phyloP scores from a whole-genome alignment of 2,888 invertebrate genomes.

The Troglohyphantes excavatus region DNA sequence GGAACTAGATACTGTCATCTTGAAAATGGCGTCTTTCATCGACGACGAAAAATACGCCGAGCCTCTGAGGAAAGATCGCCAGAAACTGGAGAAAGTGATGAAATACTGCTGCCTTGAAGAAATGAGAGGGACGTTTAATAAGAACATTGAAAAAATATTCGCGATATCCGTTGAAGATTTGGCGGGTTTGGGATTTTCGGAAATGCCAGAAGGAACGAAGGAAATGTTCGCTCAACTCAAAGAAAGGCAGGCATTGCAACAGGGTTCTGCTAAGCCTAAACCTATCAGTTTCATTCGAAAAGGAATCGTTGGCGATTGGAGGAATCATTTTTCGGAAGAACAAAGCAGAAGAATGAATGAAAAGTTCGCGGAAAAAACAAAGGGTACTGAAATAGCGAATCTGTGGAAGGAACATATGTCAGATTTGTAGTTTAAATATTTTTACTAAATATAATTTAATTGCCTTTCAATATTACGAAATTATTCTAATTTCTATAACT shows the following conservation, averaged over 20 bases:
- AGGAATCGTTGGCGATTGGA: slow-evolving; percentile 83
- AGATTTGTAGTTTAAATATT: neutral
- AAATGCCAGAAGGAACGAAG: slow-evolving; percentile 23
- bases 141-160: slow-evolving; percentile 25
- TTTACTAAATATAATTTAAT: no score
- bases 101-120: slow-evolving; percentile 12
- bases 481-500: no score
- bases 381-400: slow-evolving; percentile 32
- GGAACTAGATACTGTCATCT: slow-evolving; percentile 75
- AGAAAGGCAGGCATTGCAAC: neutral
- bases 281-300: slow-evolving; percentile 47
- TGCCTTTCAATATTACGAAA: no score
- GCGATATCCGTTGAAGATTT: slow-evolving; percentile 15
- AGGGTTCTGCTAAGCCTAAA: no score
- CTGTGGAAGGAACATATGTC: slow-evolving; percentile 55
- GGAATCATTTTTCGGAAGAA: slow-evolving; percentile 82
- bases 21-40: slow-evolving; percentile 80
- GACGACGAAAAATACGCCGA: slow-evolving; percentile 58
- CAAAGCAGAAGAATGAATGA: slow-evolving; percentile 52
- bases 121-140: slow-evolving; percentile 8
- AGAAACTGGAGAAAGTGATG: slow-evolving; percentile 20
- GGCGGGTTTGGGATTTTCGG: neutral
- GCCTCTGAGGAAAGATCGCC: slow-evolving; percentile 26
- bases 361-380: slow-evolving; percentile 44
- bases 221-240: neutral